Base-by-base conservation (phyloP, 2,113 vertebrate genomes). In the Scalopus aquaticus region DNA sequence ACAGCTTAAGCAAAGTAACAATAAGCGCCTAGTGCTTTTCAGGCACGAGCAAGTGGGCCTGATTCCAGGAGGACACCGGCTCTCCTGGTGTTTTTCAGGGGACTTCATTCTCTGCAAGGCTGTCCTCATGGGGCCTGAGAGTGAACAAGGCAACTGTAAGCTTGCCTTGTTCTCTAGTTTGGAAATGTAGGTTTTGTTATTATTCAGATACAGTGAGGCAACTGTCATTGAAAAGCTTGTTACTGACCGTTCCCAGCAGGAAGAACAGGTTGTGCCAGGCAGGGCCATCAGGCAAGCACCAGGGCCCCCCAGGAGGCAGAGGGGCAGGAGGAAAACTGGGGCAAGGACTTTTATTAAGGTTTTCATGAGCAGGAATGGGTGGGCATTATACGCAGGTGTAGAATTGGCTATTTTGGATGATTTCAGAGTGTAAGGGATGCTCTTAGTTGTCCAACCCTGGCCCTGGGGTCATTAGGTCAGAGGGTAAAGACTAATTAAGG, bases 181-280 rank as follows among this genome's bases (percentile, higher is more conserved):
- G 67, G 49, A 60, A 83, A 82, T 28, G 26, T n/a, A 54, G 44
- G 24, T 37, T 90, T 89, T 64, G 39, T 58, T 30, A 22, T 64
- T 54, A 30, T 67, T 65, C 49, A 30, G 64, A 1, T 90, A 7
- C 70, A 35, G 64, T 54, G 35, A 78, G 54, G 49, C 9, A 6
- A 26, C 7, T 28, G 13, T 24, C 4, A 5, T 2, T 69, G 86
- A 51, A 70, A 60, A 13, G 46, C 62, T n/a, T n/a, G 83, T 51
- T 80, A 30, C 64, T 72, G 28, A n/a, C 37, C 9, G 2, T 56
- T 56, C 58, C 44, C 30, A 12, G 17, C 20, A 13, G 44, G 19
- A 12, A 13, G 44, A 13, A 12, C 56, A 20, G 19, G 8, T 12
- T 1, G 1, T 7, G 12, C 16, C 3, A 0, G 7, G 26, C 2